Conservation (phyloP, 2,113 vertebrate genomes). For the Callorhinus ursinus region DNA sequence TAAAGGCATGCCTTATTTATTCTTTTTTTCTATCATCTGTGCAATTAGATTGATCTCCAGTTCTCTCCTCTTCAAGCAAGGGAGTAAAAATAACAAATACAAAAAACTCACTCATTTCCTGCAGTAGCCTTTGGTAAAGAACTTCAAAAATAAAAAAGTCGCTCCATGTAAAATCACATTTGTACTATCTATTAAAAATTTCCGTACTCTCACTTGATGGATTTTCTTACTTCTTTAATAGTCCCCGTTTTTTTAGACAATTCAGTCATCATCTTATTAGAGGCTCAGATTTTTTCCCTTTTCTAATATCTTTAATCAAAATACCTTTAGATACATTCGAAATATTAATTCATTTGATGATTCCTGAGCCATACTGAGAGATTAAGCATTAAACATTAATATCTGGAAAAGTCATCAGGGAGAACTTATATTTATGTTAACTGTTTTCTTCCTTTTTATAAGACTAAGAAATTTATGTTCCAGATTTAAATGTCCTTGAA, state of each 20-base stretch:
- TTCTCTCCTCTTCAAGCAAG: neutral
- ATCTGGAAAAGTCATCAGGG: conserved; percentile 28
- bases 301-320: conserved; percentile 54
- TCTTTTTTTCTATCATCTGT: conserved; percentile 4
- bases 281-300: conserved; percentile 1
- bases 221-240: neutral
- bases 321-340: neutral
- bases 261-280: conserved; percentile 13
- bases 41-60: neutral
- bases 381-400: conserved; percentile 61
- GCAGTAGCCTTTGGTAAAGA: conserved; percentile 32
- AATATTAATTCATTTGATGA: conserved; percentile 22
- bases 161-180: neutral
- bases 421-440: neutral
- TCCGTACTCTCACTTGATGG: neutral
- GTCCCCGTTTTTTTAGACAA: neutral
- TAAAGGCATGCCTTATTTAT: conserved; percentile 11
- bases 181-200: neutral
- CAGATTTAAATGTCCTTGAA: conserved; percentile 20
- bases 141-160: conserved; percentile 40
- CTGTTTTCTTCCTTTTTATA: neutral
- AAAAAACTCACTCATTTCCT: neutral
- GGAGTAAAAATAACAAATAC: conserved; percentile 19
- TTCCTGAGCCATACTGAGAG: neutral
- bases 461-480: neutral